Percentiles rank a stretch among this genome's conserved stretches.
These are phyloP conservation scores for Brachyptera putata DNA, from an alignment of 2,888 invertebrate species.

Conservation along the genomic window DNA sequence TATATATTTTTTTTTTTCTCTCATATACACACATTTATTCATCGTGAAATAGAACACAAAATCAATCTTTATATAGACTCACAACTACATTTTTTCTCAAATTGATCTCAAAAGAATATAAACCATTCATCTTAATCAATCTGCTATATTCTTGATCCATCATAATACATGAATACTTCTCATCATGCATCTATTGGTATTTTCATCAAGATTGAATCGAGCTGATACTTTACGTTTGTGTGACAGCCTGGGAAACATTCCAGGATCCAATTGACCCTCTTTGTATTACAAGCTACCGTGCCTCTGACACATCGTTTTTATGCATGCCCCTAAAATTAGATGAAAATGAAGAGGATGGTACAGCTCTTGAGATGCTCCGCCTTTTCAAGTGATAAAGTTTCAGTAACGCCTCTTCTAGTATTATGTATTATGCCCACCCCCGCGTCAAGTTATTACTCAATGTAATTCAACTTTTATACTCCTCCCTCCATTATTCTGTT, in stretches of 20 bases:
- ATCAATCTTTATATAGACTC: too few relatives aligned
- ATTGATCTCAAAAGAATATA: too few relatives aligned
- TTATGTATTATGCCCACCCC: conserved; percentile 19
- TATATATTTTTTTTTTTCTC: too few relatives aligned
- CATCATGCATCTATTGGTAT: too few relatives aligned
- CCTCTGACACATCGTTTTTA: neutral
- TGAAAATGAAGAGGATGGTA: neutral
- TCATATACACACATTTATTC: too few relatives aligned
- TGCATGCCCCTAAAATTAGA: neutral
- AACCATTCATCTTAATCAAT: too few relatives aligned
- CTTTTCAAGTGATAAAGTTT: conserved; percentile 23
- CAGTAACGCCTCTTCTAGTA: conserved; percentile 21
- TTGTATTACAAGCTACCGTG: neutral
- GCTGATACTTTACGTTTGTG: too few relatives aligned
- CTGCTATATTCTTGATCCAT: too few relatives aligned
- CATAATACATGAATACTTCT: too few relatives aligned
- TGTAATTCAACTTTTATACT: conserved; percentile 3
- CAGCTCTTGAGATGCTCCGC: conserved; percentile 5
- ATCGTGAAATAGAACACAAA: too few relatives aligned
- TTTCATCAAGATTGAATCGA: too few relatives aligned
- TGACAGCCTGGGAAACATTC: conserved; percentile 11
- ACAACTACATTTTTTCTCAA: too few relatives aligned
- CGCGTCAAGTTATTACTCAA: conserved; percentile 8
- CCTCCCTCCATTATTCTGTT: conserved; percentile 1
- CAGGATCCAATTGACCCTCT: neutral